A percentile compares a stretch with the other conserved stretches of the same genome.
phyloP scores from a whole-genome alignment of 2,113 vertebrate genomes.

The Symphodus melops region DNA sequence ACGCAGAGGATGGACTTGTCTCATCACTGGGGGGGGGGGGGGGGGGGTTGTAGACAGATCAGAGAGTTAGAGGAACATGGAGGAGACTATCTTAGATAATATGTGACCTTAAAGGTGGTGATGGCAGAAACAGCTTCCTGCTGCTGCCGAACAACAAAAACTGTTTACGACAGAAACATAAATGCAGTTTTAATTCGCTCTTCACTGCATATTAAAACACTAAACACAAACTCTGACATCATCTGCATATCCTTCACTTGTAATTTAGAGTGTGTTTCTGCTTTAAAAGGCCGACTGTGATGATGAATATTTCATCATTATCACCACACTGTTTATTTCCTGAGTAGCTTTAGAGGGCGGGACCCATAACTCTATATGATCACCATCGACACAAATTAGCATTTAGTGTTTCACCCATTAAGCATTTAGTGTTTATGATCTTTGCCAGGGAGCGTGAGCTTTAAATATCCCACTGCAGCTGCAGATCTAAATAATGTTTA shows the following conservation, averaged over 20 bases:
- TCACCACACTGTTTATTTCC: slow-evolving; percentile 2
- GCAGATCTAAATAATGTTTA: slow-evolving; percentile 2
- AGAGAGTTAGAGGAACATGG: too few species aligned
- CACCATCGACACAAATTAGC: slow-evolving; percentile 16
- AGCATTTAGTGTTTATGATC: slow-evolving; percentile 30
- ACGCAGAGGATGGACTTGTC: too few species aligned
- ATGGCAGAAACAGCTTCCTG: neutral
- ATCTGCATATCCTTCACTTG: neutral
- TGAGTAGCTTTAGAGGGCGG: neutral
- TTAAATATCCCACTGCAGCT: slow-evolving; percentile 4
- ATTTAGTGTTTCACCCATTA: slow-evolving; percentile 33
- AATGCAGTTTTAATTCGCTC: neutral
- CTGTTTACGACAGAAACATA: neutral
- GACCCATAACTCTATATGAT: neutral
- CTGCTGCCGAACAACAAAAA: neutral
- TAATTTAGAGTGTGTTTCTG: neutral
- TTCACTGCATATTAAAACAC: neutral
- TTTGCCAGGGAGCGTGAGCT: neutral
- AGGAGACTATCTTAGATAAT: too few species aligned
- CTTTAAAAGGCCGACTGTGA: neutral
- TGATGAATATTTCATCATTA: slow-evolving; percentile 10
- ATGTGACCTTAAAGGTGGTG: too few species aligned
- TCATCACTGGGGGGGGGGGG: too few species aligned
- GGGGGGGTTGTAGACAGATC: too few species aligned
- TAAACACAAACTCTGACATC: neutral